phyloP scores from a whole-genome alignment of 2,113 vertebrate species.

The Gobius niger region DNA sequence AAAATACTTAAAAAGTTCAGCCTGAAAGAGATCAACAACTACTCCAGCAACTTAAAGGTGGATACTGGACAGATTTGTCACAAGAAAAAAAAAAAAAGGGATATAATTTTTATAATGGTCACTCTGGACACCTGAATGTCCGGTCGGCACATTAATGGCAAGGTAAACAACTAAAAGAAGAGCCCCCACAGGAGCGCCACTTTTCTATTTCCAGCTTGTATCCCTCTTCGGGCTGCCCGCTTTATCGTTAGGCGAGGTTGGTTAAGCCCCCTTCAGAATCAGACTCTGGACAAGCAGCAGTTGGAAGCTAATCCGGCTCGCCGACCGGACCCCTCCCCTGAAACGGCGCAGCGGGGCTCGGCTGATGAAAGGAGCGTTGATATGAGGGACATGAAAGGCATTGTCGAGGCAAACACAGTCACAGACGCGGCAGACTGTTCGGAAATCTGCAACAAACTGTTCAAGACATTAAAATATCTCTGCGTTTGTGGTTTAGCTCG shows the following conservation, averaged over 20 bases:
- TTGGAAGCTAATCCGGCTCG: conserved; percentile 72
- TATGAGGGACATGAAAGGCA: conserved; percentile 71
- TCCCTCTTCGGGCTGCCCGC: conserved; percentile 40
- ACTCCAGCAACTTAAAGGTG: too few species aligned
- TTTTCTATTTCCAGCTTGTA: conserved; percentile 22
- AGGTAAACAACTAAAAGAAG: conserved; percentile 67
- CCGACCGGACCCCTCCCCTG: conserved; percentile 67
- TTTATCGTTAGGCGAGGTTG: conserved; percentile 54
- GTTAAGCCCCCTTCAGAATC: conserved; percentile 66
- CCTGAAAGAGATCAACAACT: too few species aligned
- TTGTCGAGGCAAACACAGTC: conserved; percentile 60
- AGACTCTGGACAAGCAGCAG: conserved; percentile 74
- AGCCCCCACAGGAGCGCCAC: conserved; percentile 46
- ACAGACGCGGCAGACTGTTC: conserved; percentile 31
- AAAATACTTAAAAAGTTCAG: too few species aligned
- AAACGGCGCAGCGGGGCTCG: conserved; percentile 65
- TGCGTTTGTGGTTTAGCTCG: conserved; percentile 29
- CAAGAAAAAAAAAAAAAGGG: neutral
- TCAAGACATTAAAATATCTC: conserved; percentile 56
- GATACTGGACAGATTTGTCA: neutral
- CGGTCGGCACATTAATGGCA: conserved; percentile 62
- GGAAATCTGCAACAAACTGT: conserved; percentile 44
- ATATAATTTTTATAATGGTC: neutral
- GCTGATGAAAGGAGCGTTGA: conserved; percentile 71
- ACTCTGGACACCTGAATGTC: conserved; percentile 1